Conservation (phyloP, 2,113 vertebrate genomes). For the Dendrocopos noguchii region DNA sequence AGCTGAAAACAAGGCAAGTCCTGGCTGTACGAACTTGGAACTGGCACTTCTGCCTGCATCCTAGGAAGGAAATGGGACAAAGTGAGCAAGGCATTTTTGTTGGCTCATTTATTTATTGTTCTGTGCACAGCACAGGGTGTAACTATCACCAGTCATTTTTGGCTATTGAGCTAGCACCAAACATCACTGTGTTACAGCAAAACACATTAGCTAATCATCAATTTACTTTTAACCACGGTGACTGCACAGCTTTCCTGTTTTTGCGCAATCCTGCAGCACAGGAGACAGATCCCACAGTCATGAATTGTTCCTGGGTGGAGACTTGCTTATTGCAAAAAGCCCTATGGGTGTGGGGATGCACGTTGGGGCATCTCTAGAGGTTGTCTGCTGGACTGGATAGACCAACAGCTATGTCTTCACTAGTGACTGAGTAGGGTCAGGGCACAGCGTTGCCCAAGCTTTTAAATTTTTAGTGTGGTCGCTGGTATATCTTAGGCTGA, state of each 20-base stretch:
- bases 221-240: conserved; percentile 66
- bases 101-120: conserved; percentile 71
- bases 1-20: neutral
- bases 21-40: neutral
- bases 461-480: neutral
- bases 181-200: conserved; percentile 56
- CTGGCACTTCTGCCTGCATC: neutral
- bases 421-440: neutral
- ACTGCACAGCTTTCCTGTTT: conserved; percentile 57
- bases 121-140: conserved; percentile 65
- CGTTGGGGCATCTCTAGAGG: neutral
- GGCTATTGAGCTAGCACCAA: conserved; percentile 60
- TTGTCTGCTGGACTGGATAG: neutral
- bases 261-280: neutral
- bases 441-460: rapidly evolving
- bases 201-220: conserved; percentile 68
- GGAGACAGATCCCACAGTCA: conserved; percentile 53
- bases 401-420: neutral
- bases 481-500: neutral
- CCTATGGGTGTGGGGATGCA: neutral
- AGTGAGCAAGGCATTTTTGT: conserved; percentile 1
- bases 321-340: neutral
- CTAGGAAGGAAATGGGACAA: neutral
- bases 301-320: conserved; percentile 44
- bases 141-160: conserved; percentile 66